Percentiles rank a stretch among this genome's conserved stretches.
These are phyloP conservation scores for Rhagophthalmus giganteus DNA, from an alignment of 2,888 invertebrate species.

Conservation along the genomic window DNA sequence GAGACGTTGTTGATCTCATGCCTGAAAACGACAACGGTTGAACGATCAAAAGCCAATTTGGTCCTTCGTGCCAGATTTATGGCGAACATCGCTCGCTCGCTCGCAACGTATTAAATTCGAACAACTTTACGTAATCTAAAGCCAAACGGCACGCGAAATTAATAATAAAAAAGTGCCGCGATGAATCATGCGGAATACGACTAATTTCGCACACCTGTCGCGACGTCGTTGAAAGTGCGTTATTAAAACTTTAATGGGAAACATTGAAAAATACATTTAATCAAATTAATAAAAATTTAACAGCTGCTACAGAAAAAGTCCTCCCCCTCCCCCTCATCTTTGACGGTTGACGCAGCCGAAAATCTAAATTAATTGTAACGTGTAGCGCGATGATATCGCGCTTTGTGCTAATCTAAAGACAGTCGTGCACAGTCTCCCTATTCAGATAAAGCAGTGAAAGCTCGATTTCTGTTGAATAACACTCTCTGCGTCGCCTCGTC, in stretches of 20 bases:
- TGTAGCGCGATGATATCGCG: background rate
- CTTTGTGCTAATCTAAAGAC: too few species aligned
- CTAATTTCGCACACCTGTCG: too few species aligned
- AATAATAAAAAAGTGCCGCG: background rate
- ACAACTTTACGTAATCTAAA: too few species aligned
- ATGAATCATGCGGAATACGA: background rate
- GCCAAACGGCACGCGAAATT: too few species aligned
- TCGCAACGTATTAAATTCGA: background rate
- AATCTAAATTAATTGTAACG: background rate
- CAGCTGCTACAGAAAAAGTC: too few species aligned
- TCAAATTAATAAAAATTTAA: too few species aligned
- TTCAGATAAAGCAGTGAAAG: background rate
- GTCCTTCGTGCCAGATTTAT: too few species aligned
- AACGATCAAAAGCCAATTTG: background rate
- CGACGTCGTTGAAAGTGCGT: background rate
- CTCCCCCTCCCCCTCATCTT: too few species aligned
- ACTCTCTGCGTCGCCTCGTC: background rate
- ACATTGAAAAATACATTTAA: too few species aligned
- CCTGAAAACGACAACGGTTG: conserved; percentile 11
- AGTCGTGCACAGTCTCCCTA: background rate
- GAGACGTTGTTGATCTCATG: conserved; percentile 14
- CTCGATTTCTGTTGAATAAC: background rate
- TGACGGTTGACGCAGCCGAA: too few species aligned
- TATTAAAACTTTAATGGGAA: too few species aligned
- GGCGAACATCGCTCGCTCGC: background rate